Base-by-base conservation (phyloP, 1,140 invertebrate genomes). In the Cherax destructor region DNA sequence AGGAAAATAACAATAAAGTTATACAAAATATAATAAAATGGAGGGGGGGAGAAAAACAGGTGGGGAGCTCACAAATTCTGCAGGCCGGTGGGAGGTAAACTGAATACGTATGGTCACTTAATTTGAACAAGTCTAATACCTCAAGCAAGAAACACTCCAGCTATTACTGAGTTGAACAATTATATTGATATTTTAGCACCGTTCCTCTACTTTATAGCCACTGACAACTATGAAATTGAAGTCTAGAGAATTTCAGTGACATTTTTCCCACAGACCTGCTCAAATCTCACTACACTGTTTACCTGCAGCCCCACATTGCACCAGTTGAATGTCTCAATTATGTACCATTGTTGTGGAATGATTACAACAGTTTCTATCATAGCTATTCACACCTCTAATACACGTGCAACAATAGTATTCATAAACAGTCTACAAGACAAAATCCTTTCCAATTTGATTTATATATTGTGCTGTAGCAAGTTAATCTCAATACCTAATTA, bases 281-380 rank as follows among this genome's bases (percentile, higher is more conserved):
- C n/a, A 49, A 80, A 47, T 49, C 77, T 88, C 56, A 77, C 50
- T 61, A 72, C 49, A 79, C 30, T 65, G 61, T 69, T 41, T 24
- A 61, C 80, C 83, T 85, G 49, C n/a, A 56, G 76, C 86, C 86
- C 65, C 80, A 83, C 81, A 77, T 84, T 91, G 88, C 88, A 91
- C 88, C 83, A 91, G 49, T 52, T 91, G 88, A 91, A 91, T 91
- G 88, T 91, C 83, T 84, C 74, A 87, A 84, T 78, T 83, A 49
- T 84, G 83, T 91, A 88, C 86, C 86, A 88, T 88, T 88, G 86
- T 88, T 59, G 74, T 85, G 88, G 88, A 91, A 91, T 91, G 88
- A 91, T 91, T 84, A 91, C 83, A 85, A 74, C 52, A 61, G 52
- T 84, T 56, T 76, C 72, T 59, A 83, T 52, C 41, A 61, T 49